phyloP scores from a whole-genome alignment of 2,113 vertebrate genomes.

The Callipepla squamata region DNA sequence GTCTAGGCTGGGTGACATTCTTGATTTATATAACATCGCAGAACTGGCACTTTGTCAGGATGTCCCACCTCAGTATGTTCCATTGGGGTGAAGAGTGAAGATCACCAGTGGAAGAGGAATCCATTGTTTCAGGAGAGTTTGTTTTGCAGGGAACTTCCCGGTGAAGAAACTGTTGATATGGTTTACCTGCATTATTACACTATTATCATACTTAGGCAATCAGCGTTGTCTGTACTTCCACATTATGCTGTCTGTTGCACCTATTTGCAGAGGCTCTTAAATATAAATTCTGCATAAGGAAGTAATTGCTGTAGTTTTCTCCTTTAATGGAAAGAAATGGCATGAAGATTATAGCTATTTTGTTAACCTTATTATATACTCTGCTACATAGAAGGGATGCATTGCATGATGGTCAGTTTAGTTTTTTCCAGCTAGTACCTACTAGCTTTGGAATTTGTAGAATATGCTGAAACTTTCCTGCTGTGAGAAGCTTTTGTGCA shows the following conservation, averaged over 20 bases:
- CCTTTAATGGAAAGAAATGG: slow-evolving; percentile 56
- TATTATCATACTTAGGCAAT: not conserved
- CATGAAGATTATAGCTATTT: not conserved
- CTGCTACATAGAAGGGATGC: not conserved
- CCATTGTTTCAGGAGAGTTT: not conserved
- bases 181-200: not conserved
- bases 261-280: not conserved
- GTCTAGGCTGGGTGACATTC: not conserved
- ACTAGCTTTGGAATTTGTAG: not conserved
- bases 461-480: not conserved
- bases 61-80: not conserved
- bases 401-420: not conserved
- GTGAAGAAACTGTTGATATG: not conserved
- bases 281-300: not conserved
- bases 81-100: not conserved
- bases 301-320: not conserved
- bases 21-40: not conserved
- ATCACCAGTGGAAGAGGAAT: not conserved
- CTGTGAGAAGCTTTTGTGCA: not conserved
- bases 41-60: not conserved
- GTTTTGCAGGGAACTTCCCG: not conserved
- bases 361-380: not conserved
- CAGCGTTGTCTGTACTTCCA: not conserved
- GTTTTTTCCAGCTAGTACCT: not conserved
- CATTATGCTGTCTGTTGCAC: not conserved